Base-by-base conservation (phyloP, 2,113 vertebrate genomes). In the Todiramphus saurophagus region DNA sequence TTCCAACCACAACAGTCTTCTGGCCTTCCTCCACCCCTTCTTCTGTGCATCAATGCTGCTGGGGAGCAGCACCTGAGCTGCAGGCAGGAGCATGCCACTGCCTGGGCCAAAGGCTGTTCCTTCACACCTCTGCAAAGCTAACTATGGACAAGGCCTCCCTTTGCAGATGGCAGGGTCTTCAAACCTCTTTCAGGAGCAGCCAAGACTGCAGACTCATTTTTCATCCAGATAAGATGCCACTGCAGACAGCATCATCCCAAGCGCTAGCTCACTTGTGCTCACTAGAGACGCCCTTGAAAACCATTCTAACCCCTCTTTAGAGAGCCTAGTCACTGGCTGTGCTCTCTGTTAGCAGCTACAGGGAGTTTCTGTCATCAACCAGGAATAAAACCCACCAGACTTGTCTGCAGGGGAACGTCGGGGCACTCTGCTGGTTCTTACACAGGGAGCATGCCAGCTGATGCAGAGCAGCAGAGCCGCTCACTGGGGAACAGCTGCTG, bases 381-480 rank as follows among this genome's bases (percentile, higher is more conserved):
- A 39, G 19, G 23, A 3, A 9, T 37, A 37, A 82, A 66, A 51
- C 51, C 37, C 8, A 11, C 56, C 74, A 60, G 33, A 13, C 24
- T 59, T 55, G 33, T 39, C 53, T 64, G 58, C 79, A 51, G 72
- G 27, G 35, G 30, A 23, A 1, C 12, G 15, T 39, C n/a, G 25
- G 55, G 13, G 37, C 4, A 2, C 50, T 55, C 28, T 5, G 2
- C 17, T 41, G 53, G 41, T 67, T 21, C 9, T 50, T 31, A 17
- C 11, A 5, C 14, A 10, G 30, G n/a, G 28, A 24, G 1, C 0
- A 5, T 0, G 3, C 1, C 0, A 19, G 27, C 46, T 89, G 64
- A 56, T 16, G 24, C 5, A 14, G 67, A 55, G 69, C 51, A 75
- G 56, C 16, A 30, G 44, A 63, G 67, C 13, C 3, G 0, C 59